Evolutionary conservation across 2,113 vertebrate species (phyloP).

Genomic region (Python bivittatus): DNA sequence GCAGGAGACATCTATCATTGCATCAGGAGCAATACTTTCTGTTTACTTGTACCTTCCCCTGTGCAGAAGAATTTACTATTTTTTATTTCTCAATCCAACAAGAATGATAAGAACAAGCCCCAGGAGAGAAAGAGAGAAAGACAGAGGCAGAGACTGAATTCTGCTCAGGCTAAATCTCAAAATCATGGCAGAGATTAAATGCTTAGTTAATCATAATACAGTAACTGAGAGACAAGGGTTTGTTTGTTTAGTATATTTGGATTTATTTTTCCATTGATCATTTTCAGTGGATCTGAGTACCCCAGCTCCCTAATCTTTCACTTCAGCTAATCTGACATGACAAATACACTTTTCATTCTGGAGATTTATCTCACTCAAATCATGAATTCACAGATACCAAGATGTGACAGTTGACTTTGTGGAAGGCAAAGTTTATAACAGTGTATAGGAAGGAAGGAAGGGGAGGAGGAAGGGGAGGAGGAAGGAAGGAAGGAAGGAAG

Average conservation of each 20-base stretch:
- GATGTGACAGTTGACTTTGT: slow-evolving; percentile 32
- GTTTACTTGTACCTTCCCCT: background rate
- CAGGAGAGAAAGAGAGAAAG: background rate
- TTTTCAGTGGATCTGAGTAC: slow-evolving; percentile 29
- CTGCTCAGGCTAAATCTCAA: background rate
- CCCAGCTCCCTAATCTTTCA: background rate
- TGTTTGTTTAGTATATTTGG: slow-evolving; percentile 33
- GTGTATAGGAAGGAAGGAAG: background rate
- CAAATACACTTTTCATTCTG: slow-evolving; percentile 20
- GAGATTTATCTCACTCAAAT: slow-evolving; percentile 30
- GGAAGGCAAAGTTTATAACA: slow-evolving; percentile 25
- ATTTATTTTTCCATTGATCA: slow-evolving; percentile 42
- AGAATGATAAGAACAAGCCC: background rate
- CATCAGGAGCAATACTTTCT: background rate
- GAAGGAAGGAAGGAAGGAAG: background rate
- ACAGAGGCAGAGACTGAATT: background rate
- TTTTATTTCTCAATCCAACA: background rate
- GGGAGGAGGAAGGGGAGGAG: background rate
- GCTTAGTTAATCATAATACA: slow-evolving; percentile 17
- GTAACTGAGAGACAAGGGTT: slow-evolving; percentile 5
- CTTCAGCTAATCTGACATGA: slow-evolving; percentile 9
- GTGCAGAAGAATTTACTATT: background rate
- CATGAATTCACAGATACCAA: background rate
- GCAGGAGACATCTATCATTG: background rate
- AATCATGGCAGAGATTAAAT: slow-evolving; percentile 16